These are phyloP conservation scores for Oxyscelio sp. DNA, from an alignment of 2,888 invertebrate genomes.

Conservation along the genomic window DNA sequence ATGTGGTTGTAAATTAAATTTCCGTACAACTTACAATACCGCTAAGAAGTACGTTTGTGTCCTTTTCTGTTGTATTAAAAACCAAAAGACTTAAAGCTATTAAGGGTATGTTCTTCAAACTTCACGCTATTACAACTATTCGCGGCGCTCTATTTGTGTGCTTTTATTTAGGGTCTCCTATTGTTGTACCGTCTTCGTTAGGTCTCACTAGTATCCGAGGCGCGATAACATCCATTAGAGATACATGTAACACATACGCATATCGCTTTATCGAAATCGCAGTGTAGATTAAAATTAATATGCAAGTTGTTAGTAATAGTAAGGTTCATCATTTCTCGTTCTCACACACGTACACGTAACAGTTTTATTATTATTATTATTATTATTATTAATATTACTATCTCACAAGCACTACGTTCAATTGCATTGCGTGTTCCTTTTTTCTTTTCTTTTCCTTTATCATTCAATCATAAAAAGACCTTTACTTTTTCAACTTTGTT, in stretches of 20 bases:
- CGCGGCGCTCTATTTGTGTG: background rate
- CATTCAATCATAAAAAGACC: too few species aligned
- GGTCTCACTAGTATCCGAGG: background rate
- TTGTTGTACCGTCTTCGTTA: conserved; percentile 1
- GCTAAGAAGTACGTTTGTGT: conserved; percentile 10
- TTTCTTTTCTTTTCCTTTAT: background rate
- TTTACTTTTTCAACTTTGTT: background rate
- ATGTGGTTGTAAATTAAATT: too few species aligned
- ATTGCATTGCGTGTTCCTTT: conserved; percentile 37
- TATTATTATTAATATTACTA: too few species aligned
- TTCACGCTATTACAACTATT: conserved; percentile 26
- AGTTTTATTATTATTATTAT: too few species aligned
- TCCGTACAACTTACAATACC: background rate
- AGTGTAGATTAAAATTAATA: conserved; percentile 37
- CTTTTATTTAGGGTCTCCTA: background rate
- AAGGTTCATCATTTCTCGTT: conserved; percentile 21
- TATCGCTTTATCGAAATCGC: conserved; percentile 27
- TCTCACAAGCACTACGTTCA: conserved; percentile 24
- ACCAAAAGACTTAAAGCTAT: conserved; percentile 25
- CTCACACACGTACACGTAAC: conserved; percentile 8
- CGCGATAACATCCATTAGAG: conserved; percentile 19
- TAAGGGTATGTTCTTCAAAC: conserved; percentile 16
- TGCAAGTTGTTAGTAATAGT: conserved; percentile 29
- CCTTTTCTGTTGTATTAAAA: background rate
- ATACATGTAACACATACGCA: conserved; percentile 32